A percentile compares a stretch with the other conserved stretches of the same genome.
These are phyloP conservation scores for Thalassarche chlororhynchos DNA, from an alignment of 2,113 vertebrate species.

Conservation along the genomic window DNA sequence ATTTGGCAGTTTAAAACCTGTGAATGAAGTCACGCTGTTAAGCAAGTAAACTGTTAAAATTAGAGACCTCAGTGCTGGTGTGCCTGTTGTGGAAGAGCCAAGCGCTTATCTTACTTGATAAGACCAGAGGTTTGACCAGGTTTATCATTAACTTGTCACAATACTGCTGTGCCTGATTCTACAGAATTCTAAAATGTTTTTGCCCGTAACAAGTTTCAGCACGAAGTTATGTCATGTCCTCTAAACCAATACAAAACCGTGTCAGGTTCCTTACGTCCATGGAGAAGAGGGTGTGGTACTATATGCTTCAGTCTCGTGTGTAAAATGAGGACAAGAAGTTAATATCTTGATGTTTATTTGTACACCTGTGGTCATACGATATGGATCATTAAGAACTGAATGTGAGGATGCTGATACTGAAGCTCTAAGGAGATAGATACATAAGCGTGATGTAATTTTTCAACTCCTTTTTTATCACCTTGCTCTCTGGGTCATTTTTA, in stretches of 20 bases:
- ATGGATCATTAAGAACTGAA: rapidly evolving
- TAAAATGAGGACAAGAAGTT: not conserved
- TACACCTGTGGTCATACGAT: rapidly evolving
- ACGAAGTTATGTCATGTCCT: not conserved
- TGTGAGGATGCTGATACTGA: not conserved
- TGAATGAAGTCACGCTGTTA: not conserved
- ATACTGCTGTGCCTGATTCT: not conserved
- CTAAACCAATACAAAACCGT: not conserved
- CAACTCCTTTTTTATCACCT: not conserved
- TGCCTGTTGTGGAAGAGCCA: not conserved
- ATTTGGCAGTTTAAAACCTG: not conserved
- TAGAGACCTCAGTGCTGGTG: not conserved
- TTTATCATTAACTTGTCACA: not conserved
- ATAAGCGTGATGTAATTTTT: not conserved
- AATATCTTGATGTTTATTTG: not conserved
- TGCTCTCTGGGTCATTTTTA: not conserved
- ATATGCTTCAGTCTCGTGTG: not conserved
- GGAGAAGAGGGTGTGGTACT: not conserved
- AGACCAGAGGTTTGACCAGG: not conserved
- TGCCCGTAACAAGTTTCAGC: not conserved
- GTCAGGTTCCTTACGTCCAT: rapidly evolving
- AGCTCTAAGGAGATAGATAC: not conserved
- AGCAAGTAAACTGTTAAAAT: too few relatives aligned
- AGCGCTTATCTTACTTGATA: rapidly evolving
- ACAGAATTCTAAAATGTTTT: rapidly evolving